Evolutionary conservation across 2,113 vertebrate genomes (phyloP).

Genomic region (Myrmecophaga tridactyla): DNA sequence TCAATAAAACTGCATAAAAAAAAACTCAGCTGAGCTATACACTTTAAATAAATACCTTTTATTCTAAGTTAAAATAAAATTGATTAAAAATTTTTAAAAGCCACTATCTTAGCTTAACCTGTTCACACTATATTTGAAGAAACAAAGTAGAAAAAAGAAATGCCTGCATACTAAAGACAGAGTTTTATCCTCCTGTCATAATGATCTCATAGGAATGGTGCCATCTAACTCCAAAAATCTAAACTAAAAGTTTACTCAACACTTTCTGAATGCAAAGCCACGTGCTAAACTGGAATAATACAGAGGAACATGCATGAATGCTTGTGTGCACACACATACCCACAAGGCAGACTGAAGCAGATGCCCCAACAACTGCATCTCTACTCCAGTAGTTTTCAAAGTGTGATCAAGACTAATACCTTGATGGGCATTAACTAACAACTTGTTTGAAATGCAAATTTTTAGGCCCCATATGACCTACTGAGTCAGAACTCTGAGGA

Average conservation of each 20-base stretch:
- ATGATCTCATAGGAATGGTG: background rate
- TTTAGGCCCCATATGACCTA: background rate
- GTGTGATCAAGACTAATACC: background rate
- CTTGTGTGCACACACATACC: no score
- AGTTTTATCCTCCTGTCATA: background rate
- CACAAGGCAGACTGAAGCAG: background rate
- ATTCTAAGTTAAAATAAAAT: constrained; percentile 28
- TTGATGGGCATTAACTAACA: background rate
- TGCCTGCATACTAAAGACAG: background rate
- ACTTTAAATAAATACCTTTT: background rate
- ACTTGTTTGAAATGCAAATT: background rate
- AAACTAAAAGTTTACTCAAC: background rate
- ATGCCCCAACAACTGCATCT: background rate
- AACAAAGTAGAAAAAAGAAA: background rate
- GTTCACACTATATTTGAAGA: background rate
- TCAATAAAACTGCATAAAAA: no score
- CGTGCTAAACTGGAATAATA: background rate
- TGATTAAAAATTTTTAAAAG: background rate
- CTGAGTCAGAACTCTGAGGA: background rate
- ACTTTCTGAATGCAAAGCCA: background rate
- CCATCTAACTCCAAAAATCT: background rate
- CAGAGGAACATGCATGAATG: background rate
- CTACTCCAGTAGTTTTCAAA: background rate
- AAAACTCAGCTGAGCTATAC: background rate
- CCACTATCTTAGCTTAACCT: background rate